Percentiles rank a stretch among this genome's conserved stretches.
Evolutionary conservation across 23 tunicate genomes (phyloP).

Genomic region (Ciona savignyi): DNA sequence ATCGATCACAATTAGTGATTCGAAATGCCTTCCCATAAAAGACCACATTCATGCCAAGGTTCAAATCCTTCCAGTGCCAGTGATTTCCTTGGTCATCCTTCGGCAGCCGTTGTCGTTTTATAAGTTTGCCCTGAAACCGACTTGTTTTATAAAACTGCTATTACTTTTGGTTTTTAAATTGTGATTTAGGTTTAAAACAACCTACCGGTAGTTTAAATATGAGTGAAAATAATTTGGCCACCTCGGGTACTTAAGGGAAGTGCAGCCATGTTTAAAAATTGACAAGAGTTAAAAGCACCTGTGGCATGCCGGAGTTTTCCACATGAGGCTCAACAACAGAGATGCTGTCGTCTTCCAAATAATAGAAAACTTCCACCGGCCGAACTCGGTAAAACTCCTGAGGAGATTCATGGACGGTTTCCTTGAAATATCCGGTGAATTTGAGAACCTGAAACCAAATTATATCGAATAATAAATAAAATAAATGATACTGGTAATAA

Average conservation of each 20-base stretch:
- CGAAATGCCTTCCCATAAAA: slow-evolving; percentile 86
- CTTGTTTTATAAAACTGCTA: slow-evolving; percentile 83
- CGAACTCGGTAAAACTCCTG: slow-evolving; percentile 92
- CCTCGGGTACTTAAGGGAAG: too few species aligned
- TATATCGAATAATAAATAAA: not conserved
- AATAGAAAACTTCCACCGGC: slow-evolving; percentile 87
- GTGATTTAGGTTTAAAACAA: not conserved
- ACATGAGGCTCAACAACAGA: slow-evolving; percentile 81
- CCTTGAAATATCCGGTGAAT: slow-evolving; percentile 86
- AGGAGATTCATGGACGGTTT: slow-evolving; percentile 90
- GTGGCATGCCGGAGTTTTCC: slow-evolving; percentile 98
- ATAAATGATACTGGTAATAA: not conserved
- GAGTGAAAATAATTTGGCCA: too few species aligned
- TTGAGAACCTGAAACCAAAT: slow-evolving; percentile 57
- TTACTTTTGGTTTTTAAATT: too few species aligned
- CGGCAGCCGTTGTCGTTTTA: slow-evolving; percentile 91
- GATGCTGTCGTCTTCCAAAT: slow-evolving; percentile 94
- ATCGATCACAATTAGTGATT: slow-evolving; percentile 87
- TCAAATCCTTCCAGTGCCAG: slow-evolving; percentile 95
- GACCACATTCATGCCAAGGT: slow-evolving; percentile 59
- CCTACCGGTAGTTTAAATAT: not conserved
- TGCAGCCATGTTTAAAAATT: too few species aligned
- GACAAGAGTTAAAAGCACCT: slow-evolving; percentile 27
- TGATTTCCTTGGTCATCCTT: slow-evolving; percentile 86
- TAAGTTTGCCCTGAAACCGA: slow-evolving; percentile 79